Conservation (phyloP, 2,888 invertebrate genomes). For the Acrobasis suavella region DNA sequence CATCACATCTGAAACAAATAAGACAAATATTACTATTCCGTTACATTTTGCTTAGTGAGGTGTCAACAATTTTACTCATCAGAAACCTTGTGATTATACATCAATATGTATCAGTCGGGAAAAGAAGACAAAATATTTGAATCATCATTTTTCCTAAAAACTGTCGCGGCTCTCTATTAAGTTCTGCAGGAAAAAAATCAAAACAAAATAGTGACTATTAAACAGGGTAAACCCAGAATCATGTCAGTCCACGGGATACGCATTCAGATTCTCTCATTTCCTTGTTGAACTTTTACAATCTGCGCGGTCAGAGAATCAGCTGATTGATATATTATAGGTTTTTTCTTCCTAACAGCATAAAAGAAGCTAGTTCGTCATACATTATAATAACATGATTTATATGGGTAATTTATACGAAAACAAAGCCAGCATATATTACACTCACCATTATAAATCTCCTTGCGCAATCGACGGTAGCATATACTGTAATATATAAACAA, state of each 20-base stretch:
- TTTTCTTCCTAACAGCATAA: too few relatives aligned
- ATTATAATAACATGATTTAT: too few relatives aligned
- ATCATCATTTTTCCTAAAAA: background rate
- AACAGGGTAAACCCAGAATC: too few relatives aligned
- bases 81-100: constrained; percentile 42
- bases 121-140: constrained; percentile 69
- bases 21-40: constrained; percentile 16
- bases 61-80: constrained; percentile 28
- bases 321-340: too few relatives aligned
- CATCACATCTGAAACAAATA: constrained; percentile 45
- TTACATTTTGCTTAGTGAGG: background rate
- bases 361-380: too few relatives aligned
- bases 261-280: too few relatives aligned
- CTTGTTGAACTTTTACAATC: too few relatives aligned
- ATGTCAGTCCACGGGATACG: too few relatives aligned
- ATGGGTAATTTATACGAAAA: background rate
- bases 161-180: too few relatives aligned
- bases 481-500: background rate
- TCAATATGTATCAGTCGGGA: constrained; percentile 75
- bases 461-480: background rate
- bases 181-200: too few relatives aligned
- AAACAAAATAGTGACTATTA: too few relatives aligned
- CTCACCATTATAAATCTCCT: background rate
- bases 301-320: too few relatives aligned
- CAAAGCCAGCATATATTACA: background rate